Percentiles rank a stretch among this genome's conserved stretches.
These are phyloP conservation scores for Kuschelorhynchus macadamiae DNA, from an alignment of 2,888 invertebrate genomes.

Conservation along the genomic window DNA sequence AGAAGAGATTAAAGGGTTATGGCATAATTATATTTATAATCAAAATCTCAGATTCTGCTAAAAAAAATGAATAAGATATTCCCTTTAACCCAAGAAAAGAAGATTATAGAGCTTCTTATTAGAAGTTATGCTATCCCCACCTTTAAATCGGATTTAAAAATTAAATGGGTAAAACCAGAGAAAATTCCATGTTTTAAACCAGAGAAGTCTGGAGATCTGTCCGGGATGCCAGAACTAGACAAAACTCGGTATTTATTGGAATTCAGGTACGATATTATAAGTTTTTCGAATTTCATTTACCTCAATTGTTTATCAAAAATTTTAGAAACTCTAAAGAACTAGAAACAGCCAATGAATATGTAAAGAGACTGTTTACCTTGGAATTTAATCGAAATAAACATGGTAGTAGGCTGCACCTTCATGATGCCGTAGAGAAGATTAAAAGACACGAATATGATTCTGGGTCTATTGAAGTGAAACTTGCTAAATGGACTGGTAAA, in stretches of 20 bases:
- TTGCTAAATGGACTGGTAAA: conserved; percentile 81
- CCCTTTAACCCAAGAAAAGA: not conserved
- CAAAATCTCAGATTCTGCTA: no score
- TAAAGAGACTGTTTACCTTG: conserved; percentile 80
- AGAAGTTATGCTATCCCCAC: conserved; percentile 69
- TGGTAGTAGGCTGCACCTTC: conserved; percentile 69
- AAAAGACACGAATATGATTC: conserved; percentile 79
- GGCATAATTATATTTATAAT: no score
- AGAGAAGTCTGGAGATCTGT: conserved; percentile 79
- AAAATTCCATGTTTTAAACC: conserved; percentile 77
- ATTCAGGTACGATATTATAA: conserved; percentile 31
- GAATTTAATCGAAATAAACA: conserved; percentile 76
- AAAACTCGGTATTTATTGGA: conserved; percentile 70
- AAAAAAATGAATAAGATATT: conserved; percentile 44
- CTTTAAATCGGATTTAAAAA: conserved; percentile 80
- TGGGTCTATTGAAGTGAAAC: conserved; percentile 79
- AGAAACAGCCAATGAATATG: conserved; percentile 78
- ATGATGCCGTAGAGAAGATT: conserved; percentile 75
- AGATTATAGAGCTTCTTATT: conserved; percentile 34
- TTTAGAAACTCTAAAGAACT: conserved; percentile 78
- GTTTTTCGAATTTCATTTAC: not conserved
- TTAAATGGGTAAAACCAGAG: conserved; percentile 84
- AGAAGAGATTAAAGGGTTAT: no score
- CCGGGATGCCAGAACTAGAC: conserved; percentile 66
- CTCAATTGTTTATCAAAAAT: no score